Conservation (phyloP, 2,797 vertebrate species). For the Chelon auratus region DNA sequence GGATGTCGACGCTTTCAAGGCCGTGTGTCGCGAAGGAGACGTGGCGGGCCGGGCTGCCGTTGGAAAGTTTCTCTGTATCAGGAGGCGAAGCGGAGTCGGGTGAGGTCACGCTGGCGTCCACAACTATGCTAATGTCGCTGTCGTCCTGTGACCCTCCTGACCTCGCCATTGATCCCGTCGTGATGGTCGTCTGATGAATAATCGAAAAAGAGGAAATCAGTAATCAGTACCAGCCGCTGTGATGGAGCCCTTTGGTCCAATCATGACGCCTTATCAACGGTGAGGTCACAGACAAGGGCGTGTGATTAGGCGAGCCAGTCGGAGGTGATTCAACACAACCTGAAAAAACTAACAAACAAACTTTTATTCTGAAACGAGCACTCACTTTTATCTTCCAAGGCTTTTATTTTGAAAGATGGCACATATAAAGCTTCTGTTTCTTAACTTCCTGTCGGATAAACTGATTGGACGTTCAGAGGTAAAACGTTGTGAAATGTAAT, state of each 20-base stretch:
- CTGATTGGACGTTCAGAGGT: too few relatives aligned
- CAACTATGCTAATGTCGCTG: neutral
- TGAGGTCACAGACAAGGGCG: neutral
- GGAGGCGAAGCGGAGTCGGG: neutral
- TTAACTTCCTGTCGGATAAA: too few relatives aligned
- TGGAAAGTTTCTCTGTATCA: constrained; percentile 26
- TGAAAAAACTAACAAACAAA: constrained; percentile 6
- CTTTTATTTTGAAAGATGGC: too few relatives aligned
- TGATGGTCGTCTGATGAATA: neutral
- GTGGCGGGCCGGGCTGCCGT: constrained; percentile 32
- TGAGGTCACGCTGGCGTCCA: constrained; percentile 48
- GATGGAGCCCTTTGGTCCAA: neutral
- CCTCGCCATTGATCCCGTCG: constrained; percentile 55
- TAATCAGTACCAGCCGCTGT: neutral
- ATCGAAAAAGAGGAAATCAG: neutral
- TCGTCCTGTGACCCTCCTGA: constrained; percentile 59
- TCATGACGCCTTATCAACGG: neutral
- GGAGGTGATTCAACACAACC: constrained; percentile 4
- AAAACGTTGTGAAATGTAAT: too few relatives aligned
- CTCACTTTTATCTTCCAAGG: too few relatives aligned
- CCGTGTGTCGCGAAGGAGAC: neutral
- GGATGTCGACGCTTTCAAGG: neutral
- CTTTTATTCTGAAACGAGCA: neutral
- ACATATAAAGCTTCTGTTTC: too few relatives aligned
- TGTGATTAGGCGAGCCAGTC: constrained; percentile 4